These are phyloP conservation scores for Ectemnius lituratus DNA, from an alignment of 2,888 invertebrate species.

Conservation along the genomic window DNA sequence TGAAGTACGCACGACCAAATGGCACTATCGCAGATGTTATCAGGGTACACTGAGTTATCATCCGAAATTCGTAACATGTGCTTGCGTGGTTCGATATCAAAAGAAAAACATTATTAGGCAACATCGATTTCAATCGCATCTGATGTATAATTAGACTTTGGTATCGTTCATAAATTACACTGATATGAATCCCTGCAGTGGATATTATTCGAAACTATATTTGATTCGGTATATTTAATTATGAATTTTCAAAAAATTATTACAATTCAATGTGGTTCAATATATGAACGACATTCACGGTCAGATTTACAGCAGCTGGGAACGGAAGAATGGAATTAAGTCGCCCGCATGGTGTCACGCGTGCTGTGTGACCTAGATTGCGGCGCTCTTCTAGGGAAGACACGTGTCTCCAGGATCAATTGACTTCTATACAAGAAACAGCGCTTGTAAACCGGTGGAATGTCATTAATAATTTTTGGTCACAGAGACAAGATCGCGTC, in stretches of 20 bases:
- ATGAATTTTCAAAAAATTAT: too few relatives aligned
- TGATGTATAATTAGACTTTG: too few relatives aligned
- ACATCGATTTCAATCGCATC: neutral
- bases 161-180: too few relatives aligned
- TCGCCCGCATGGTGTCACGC: neutral
- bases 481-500: constrained; percentile 20
- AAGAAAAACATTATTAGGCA: constrained; percentile 12
- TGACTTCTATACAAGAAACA: constrained; percentile 20
- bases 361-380: neutral
- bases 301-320: neutral
- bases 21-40: constrained; percentile 3
- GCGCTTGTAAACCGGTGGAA: constrained; percentile 16
- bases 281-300: too few relatives aligned
- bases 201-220: too few relatives aligned
- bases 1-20: too few relatives aligned
- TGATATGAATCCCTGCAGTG: too few relatives aligned
- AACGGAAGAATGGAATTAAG: neutral
- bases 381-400: neutral
- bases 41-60: neutral
- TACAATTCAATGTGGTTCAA: too few relatives aligned
- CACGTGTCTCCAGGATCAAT: constrained; percentile 22
- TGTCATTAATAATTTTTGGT: constrained; percentile 26
- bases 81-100: constrained; percentile 10
- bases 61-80: neutral
- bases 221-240: too few relatives aligned